Evolutionary conservation across 2,888 invertebrate genomes (phyloP), one percentile per base, ranked within the genome.

Genomic region (Lithophane socia): DNA sequence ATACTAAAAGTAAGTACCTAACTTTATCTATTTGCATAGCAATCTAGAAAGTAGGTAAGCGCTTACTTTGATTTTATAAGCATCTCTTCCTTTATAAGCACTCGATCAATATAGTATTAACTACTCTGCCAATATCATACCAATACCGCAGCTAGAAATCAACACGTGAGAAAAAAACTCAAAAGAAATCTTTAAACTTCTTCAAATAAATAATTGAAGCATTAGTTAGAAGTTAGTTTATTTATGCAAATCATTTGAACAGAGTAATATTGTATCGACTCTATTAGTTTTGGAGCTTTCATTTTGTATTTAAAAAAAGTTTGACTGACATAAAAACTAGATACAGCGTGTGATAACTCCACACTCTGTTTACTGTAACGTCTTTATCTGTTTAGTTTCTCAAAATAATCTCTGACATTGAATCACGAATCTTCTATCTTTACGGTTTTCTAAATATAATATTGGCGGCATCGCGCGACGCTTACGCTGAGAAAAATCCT

Each of bases 371-470:
- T 86, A 89, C 84, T 56, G 78, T 85, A 83, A 78, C 72, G 68
- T 81, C 80, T 88, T 90, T 89, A 91, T 92, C 91, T 91, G 90
- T 89, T 91, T 91, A 89, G 84, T 90, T 86, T 93, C 91, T 89
- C 83, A 83, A 92, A 94, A 93, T 93, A 92, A 91, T 89, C 86
- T 89, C 90, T 89, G 92, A 93, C 93, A 92, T 89, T 91, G 91
- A 90, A 89, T 88, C 89, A 89, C 88, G 89, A 89, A 90, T 90
- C 84, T 88, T 91, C 88, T 92, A 91, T 91, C 87, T 92, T 83
- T 83, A 82, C 79, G 64, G 75, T 82, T 75, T 70, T 87, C 88
- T 90, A 90, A 86, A 90, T 87, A 88, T 90, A 89, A 84, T 75
- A 72, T 73, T 80, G 80, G 81, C 83, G 85, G 81, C 77, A 68